These are phyloP conservation scores for Stictocephala bisonia DNA, from an alignment of 2,888 invertebrate species.

Conservation along the genomic window DNA sequence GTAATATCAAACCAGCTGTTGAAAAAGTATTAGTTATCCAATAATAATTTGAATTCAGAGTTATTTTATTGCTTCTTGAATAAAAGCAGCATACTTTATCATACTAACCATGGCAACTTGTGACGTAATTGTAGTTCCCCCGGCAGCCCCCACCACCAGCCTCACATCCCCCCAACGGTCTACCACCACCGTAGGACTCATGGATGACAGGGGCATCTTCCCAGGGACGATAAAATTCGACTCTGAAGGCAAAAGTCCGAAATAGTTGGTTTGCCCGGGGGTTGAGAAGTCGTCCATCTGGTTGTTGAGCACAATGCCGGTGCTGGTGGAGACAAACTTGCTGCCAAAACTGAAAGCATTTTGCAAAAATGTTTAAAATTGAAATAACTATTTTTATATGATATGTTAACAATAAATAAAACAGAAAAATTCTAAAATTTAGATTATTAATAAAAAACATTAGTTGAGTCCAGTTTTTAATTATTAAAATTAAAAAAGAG, in stretches of 20 bases:
- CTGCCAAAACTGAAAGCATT: slow-evolving; percentile 80
- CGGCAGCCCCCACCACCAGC: slow-evolving; percentile 69
- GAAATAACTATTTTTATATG: slow-evolving; percentile 14
- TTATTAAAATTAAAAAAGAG: too few species aligned
- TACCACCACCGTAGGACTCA: slow-evolving; percentile 84
- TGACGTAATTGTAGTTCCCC: slow-evolving; percentile 70
- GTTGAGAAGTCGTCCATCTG: slow-evolving; percentile 96
- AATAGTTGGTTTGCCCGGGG: slow-evolving; percentile 76
- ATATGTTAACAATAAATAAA: slow-evolving; percentile 1
- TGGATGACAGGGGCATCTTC: slow-evolving; percentile 88
- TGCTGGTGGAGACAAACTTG: slow-evolving; percentile 78
- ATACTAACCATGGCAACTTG: slow-evolving; percentile 64
- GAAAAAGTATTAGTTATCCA: too few species aligned
- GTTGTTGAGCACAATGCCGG: slow-evolving; percentile 94
- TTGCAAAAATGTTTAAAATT: too few species aligned
- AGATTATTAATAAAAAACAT: neutral
- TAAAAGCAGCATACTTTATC: too few species aligned
- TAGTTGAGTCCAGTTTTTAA: too few species aligned
- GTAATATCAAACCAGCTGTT: too few species aligned
- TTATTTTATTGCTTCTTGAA: too few species aligned
- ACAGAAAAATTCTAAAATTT: neutral
- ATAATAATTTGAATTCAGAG: too few species aligned
- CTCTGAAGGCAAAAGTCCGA: slow-evolving; percentile 79
- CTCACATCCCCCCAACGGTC: slow-evolving; percentile 66
- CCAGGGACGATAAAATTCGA: slow-evolving; percentile 83